These are phyloP conservation scores for Sciurus vulgaris DNA, from an alignment of 2,797 vertebrate genomes.

Conservation along the genomic window DNA sequence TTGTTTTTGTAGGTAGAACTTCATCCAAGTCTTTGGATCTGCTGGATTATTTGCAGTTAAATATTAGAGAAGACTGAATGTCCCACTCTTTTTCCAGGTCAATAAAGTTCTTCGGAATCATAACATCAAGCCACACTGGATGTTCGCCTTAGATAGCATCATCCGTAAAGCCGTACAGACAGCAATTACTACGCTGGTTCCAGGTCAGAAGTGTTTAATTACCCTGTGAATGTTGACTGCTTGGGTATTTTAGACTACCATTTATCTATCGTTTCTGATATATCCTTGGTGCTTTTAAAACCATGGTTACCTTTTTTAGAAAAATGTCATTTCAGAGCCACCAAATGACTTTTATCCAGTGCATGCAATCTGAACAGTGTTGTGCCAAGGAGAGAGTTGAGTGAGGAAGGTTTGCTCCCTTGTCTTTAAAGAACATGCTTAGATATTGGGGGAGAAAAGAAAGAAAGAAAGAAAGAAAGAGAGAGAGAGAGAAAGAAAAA, in stretches of 20 bases:
- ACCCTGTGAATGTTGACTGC: constrained; percentile 65
- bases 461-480: neutral
- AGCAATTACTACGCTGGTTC: constrained; percentile 98
- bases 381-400: neutral
- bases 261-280: constrained; percentile 38
- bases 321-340: neutral
- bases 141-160: constrained; percentile 99
- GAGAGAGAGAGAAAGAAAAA: neutral
- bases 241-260: constrained; percentile 32
- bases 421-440: neutral
- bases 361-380: neutral
- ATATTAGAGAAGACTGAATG: constrained; percentile 62
- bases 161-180: constrained; percentile 99
- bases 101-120: constrained; percentile 99
- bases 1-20: neutral
- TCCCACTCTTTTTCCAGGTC: constrained; percentile 89
- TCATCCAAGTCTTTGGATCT: neutral
- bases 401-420: neutral
- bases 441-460: neutral
- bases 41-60: neutral
- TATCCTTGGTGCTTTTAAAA: neutral
- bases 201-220: constrained; percentile 91
- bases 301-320: neutral
- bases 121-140: constrained; percentile 99
- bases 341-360: neutral